These are phyloP conservation scores for Hyposoter dolosus DNA, from an alignment of 2,888 invertebrate species.

Conservation along the genomic window DNA sequence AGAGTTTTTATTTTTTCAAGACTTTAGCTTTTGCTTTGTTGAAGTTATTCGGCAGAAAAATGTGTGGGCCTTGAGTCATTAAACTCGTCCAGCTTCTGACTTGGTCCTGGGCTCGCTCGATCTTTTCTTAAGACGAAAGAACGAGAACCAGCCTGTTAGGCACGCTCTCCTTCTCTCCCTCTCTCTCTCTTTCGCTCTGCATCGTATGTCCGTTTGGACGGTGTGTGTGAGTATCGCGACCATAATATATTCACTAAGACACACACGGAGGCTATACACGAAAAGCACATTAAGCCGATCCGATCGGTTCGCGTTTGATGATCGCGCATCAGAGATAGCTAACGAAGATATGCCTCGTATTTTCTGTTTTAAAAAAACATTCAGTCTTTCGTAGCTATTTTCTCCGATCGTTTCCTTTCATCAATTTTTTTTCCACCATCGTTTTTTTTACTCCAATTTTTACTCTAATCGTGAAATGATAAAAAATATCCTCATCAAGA, in stretches of 20 bases:
- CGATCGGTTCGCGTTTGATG: conserved; percentile 77
- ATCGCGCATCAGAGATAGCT: conserved; percentile 73
- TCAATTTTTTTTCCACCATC: neutral
- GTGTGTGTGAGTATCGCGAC: conserved; percentile 36
- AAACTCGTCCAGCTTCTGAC: conserved; percentile 46
- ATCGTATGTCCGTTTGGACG: neutral
- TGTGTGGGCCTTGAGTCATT: conserved; percentile 46
- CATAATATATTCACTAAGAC: neutral
- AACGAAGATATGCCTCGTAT: conserved; percentile 31
- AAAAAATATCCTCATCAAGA: neutral
- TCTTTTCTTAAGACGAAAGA: conserved; percentile 2
- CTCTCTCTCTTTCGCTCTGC: conserved; percentile 7
- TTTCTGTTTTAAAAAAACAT: conserved; percentile 36
- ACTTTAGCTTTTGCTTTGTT: conserved; percentile 14
- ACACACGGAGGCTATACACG: conserved; percentile 72
- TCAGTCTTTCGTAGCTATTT: neutral
- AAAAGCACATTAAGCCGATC: conserved; percentile 80
- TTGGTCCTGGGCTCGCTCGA: conserved; percentile 20
- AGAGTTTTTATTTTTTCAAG: conserved; percentile 16
- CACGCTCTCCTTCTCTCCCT: conserved; percentile 21
- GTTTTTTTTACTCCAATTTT: neutral
- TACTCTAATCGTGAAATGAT: neutral
- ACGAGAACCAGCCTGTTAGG: conserved; percentile 28
- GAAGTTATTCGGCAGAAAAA: conserved; percentile 31
- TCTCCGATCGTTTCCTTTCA: neutral